phyloP scores from a whole-genome alignment of 2,797 vertebrate species.

The Pseudotriccus pelzelni region DNA sequence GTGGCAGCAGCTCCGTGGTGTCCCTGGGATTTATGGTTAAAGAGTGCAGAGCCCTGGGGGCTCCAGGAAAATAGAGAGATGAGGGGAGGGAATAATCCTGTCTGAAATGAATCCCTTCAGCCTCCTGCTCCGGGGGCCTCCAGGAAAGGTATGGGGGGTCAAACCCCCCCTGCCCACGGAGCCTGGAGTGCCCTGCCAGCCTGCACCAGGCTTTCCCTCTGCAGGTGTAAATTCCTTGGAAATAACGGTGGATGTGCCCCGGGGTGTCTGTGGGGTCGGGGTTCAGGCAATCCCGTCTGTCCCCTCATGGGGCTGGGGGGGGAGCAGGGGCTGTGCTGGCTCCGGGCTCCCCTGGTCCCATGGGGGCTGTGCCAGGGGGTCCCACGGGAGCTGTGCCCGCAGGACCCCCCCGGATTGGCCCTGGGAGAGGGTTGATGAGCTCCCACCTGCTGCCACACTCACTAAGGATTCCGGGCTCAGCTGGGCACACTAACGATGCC shows the following conservation, averaged over 20 bases:
- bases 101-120: background rate
- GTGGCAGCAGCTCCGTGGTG: background rate
- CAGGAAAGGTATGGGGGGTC: fast-evolving
- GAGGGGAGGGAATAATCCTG: background rate
- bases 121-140: fast-evolving
- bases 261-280: fast-evolving
- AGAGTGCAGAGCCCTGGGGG: background rate
- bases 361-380: background rate
- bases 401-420: background rate
- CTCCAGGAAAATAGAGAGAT: background rate
- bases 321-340: background rate
- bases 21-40: background rate
- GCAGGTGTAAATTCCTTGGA: background rate
- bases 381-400: background rate
- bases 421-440: background rate
- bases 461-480: background rate
- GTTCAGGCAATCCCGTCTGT: background rate
- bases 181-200: background rate
- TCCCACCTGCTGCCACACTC: background rate
- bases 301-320: background rate
- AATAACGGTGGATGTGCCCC: background rate
- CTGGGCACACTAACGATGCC: background rate
- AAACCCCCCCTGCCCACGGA: background rate
- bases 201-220: background rate
- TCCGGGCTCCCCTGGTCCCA: background rate